phyloP scores from a whole-genome alignment of 2,888 invertebrate genomes.

The Cordilura impudica region DNA sequence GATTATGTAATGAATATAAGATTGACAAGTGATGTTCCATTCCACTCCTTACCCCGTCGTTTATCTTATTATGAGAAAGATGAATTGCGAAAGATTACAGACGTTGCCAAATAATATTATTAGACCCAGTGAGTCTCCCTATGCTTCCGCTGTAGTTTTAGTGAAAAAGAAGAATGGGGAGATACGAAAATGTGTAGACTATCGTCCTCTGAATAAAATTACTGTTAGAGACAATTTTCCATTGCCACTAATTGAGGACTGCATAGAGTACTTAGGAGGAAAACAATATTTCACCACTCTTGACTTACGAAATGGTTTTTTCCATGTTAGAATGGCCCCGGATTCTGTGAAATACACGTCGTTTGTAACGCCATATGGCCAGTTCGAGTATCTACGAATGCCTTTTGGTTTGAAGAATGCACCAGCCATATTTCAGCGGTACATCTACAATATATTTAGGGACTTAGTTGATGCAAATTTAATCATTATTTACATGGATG shows the following conservation, averaged over 20 bases:
- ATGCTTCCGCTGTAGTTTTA: no score
- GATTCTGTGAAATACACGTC: not conserved
- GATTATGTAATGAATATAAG: no score
- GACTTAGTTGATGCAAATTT: no score
- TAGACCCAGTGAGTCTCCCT: no score
- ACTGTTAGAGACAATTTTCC: no score
- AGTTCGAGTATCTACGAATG: not conserved
- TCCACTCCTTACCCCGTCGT: no score
- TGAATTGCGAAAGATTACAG: not conserved
- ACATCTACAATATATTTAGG: not conserved
- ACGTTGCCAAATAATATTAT: no score
- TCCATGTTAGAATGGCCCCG: no score
- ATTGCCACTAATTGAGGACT: constrained; percentile 16
- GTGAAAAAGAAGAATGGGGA: no score
- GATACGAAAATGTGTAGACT: no score
- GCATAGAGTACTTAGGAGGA: constrained; percentile 6
- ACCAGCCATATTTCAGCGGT: not conserved
- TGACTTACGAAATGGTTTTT: not conserved
- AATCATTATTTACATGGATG: constrained; percentile 1
- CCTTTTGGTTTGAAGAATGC: not conserved
- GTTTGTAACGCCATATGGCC: not conserved
- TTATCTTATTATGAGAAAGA: not conserved
- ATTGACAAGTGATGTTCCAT: no score
- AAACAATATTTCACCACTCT: constrained; percentile 28
- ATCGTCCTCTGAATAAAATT: no score